phyloP scores from a whole-genome alignment of 2,797 vertebrate species.

The Rousettus madagascariensis region DNA sequence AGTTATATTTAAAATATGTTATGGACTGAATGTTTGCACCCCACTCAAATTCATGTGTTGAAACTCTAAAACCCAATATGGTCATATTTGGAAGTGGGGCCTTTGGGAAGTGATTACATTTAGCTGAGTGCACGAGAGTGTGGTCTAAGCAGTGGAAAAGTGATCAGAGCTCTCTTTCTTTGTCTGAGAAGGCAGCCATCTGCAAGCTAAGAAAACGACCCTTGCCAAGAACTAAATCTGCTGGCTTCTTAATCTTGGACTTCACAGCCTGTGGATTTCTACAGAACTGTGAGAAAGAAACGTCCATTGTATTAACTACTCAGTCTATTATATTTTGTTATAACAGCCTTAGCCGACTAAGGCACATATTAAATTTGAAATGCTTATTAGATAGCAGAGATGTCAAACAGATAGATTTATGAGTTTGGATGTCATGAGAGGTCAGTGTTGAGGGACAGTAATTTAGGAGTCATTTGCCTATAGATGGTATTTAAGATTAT shows the following conservation, averaged over 20 bases:
- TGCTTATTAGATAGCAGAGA: not conserved
- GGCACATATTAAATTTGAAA: not conserved
- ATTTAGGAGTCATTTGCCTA: constrained; percentile 42
- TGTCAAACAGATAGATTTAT: not conserved
- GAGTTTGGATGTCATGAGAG: not conserved
- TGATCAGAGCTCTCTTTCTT: not conserved
- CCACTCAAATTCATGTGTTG: not conserved
- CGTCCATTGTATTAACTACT: not conserved
- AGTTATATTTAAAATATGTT: constrained; percentile 25
- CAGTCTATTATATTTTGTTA: not conserved
- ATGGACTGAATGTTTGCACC: not conserved
- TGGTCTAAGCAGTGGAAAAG: not conserved
- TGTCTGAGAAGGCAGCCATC: not conserved
- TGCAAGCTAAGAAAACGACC: not conserved
- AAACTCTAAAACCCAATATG: not conserved
- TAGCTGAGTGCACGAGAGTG: not conserved
- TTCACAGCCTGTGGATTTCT: not conserved
- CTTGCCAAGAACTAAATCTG: not conserved
- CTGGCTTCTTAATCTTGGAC: not conserved
- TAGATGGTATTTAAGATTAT: constrained; percentile 30
- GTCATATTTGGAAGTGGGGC: not conserved
- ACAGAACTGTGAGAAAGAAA: not conserved
- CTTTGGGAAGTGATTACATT: not conserved
- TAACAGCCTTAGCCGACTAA: not conserved
- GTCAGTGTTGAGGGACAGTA: not conserved